These are phyloP conservation scores for Drosophila nigritarsus DNA, from an alignment of 2,888 invertebrate species.

Conservation along the genomic window DNA sequence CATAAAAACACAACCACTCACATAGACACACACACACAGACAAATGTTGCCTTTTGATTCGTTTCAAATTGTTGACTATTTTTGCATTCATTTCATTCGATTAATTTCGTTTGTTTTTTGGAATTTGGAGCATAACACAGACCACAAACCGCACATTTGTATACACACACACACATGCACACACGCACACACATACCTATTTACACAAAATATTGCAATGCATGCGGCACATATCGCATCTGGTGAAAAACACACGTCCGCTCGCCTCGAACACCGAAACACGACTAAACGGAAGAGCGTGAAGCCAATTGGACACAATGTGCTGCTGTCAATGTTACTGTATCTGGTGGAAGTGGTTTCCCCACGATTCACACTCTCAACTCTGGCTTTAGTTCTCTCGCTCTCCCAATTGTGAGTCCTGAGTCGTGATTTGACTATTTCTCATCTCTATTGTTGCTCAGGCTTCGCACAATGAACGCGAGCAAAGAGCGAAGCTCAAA, in stretches of 20 bases:
- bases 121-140: constrained; percentile 26
- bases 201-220: constrained; percentile 51
- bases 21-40: constrained; percentile 16
- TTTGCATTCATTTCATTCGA: constrained; percentile 29
- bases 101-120: constrained; percentile 20
- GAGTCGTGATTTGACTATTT: constrained; percentile 18
- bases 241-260: constrained; percentile 17
- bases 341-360: constrained; percentile 45
- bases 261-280: constrained; percentile 41
- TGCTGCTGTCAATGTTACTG: constrained; percentile 34
- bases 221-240: constrained; percentile 20
- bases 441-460: constrained; percentile 17
- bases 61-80: constrained; percentile 23
- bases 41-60: constrained; percentile 29
- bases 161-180: constrained; percentile 15
- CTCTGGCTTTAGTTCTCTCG: not conserved
- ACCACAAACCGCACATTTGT: constrained; percentile 22
- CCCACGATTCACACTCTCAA: not conserved
- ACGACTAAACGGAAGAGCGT: constrained; percentile 51
- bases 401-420: constrained; percentile 4
- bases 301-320: constrained; percentile 44
- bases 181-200: constrained; percentile 37
- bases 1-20: constrained; percentile 6
- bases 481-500: constrained; percentile 20
- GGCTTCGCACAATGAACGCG: constrained; percentile 28